Evolutionary conservation across 2,888 invertebrate species (phyloP).

Genomic region (Heterodera filipjevi): DNA sequence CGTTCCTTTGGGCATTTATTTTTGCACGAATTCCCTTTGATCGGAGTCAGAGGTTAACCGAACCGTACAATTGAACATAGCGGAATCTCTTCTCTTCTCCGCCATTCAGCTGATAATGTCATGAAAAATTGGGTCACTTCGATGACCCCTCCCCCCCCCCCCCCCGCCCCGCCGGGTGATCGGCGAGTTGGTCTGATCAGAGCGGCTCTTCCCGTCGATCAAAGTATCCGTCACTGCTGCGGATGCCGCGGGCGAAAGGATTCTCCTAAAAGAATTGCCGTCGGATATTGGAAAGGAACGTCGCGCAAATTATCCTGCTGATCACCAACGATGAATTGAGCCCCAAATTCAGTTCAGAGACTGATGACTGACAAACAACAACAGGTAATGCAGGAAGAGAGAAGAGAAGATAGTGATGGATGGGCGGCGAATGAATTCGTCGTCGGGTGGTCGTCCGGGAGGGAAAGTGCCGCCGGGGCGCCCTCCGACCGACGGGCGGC

Average conservation of each 20-base stretch:
- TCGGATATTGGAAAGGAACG: neutral
- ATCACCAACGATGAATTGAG: neutral
- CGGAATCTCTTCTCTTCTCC: neutral
- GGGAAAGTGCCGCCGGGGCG: neutral
- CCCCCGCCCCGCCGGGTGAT: neutral
- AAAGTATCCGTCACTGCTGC: slow-evolving; percentile 1
- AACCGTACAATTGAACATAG: neutral
- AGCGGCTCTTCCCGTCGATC: neutral
- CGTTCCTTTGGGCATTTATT: neutral
- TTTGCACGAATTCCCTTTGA: neutral
- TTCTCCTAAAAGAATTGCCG: neutral
- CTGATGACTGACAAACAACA: neutral
- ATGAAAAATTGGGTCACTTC: neutral
- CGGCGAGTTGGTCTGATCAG: neutral
- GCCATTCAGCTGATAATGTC: neutral
- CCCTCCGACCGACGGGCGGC: neutral
- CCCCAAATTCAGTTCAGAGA: neutral
- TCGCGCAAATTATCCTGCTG: neutral
- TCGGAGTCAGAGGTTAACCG: neutral
- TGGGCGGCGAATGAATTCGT: neutral
- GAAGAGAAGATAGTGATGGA: neutral
- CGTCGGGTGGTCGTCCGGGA: neutral
- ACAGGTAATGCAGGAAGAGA: neutral
- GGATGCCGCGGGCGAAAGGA: neutral
- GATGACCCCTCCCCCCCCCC: neutral